A percentile compares a stretch with the other conserved stretches of the same genome.
phyloP scores from a whole-genome alignment of 2,113 vertebrate genomes.

The Merops nubicus region DNA sequence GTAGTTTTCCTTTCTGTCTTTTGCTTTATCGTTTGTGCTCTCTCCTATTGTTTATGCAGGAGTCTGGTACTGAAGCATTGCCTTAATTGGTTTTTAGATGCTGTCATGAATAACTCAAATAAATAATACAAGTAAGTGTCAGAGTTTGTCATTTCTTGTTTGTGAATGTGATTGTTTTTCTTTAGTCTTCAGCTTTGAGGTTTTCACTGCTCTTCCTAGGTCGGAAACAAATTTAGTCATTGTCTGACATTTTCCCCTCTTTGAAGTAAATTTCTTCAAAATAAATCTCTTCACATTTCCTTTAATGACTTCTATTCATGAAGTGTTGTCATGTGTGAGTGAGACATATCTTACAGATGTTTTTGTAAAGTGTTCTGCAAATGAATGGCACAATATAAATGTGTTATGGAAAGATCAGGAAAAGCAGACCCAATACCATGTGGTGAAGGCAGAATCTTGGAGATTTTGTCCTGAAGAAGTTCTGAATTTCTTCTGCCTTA shows the following conservation, averaged over 20 bases:
- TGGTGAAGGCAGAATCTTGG: background rate
- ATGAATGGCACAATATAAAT: background rate
- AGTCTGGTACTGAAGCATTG: background rate
- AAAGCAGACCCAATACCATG: background rate
- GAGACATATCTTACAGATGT: background rate
- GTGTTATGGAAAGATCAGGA: background rate
- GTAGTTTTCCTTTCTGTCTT: background rate
- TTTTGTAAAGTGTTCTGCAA: background rate
- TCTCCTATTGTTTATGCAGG: background rate
- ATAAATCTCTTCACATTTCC: background rate
- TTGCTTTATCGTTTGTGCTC: too few species aligned
- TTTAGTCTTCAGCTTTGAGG: background rate
- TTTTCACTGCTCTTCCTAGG: background rate
- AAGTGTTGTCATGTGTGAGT: background rate
- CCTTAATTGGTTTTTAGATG: background rate
- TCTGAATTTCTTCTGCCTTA: background rate
- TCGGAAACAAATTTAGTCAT: background rate
- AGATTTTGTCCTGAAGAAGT: background rate
- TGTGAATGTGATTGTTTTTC: background rate
- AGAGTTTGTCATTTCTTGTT: background rate
- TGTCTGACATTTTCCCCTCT: background rate
- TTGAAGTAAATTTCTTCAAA: slow-evolving; percentile 34
- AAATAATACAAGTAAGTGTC: slow-evolving; percentile 23
- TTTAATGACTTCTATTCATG: background rate
- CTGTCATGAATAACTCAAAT: background rate